Percentiles rank a stretch among this genome's conserved stretches.
Conservation (phyloP, 2,888 invertebrate species). For the Ectobius pallidus region DNA sequence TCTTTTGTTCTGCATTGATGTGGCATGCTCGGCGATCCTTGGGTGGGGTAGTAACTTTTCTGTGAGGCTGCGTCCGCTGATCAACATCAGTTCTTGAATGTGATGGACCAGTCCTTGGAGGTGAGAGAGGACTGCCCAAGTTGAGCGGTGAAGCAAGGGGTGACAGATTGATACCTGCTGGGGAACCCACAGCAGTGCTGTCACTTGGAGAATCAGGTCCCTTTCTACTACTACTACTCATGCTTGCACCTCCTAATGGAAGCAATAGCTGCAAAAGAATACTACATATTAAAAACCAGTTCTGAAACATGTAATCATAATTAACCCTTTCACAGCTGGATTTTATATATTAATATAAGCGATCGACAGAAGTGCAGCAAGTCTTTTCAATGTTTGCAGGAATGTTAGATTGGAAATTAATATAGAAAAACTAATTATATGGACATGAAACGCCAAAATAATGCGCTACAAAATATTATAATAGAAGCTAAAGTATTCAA, state of each 20-base stretch:
- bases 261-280: conserved; percentile 18
- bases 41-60: not conserved
- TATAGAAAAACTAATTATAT: too few relatives aligned
- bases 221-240: not conserved
- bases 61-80: not conserved
- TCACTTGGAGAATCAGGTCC: conserved; percentile 50
- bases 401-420: too few relatives aligned
- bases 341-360: too few relatives aligned
- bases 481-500: too few relatives aligned
- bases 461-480: too few relatives aligned
- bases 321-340: too few relatives aligned
- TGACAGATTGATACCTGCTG: conserved; percentile 36
- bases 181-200: conserved; percentile 42
- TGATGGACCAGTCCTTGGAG: conserved; percentile 44
- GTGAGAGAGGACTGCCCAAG: conserved; percentile 45
- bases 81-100: conserved; percentile 6
- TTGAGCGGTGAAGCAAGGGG: conserved; percentile 39
- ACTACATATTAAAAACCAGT: too few relatives aligned
- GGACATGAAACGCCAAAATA: too few relatives aligned
- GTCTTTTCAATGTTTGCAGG: too few relatives aligned
- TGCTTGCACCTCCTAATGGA: not conserved
- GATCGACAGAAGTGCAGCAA: too few relatives aligned
- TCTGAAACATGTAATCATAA: too few relatives aligned
- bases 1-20: conserved; percentile 94
- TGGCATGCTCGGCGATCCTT: conserved; percentile 61